Conservation (phyloP, 2,113 vertebrate genomes). For the Narcine bancroftii region DNA sequence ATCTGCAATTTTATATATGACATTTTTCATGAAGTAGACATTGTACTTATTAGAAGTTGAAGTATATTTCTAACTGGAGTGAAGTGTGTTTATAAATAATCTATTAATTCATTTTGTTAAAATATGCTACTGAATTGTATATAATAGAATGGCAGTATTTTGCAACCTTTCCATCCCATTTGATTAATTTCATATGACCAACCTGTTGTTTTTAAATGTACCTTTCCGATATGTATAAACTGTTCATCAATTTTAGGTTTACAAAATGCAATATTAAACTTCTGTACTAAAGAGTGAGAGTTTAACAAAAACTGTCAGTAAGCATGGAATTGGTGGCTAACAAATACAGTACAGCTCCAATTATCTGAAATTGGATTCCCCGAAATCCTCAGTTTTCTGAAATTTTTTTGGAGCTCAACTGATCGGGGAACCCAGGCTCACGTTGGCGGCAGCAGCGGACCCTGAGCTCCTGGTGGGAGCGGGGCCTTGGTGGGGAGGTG, state of each 20-base stretch:
- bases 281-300: background rate
- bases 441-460: no score
- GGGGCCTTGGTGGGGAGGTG: no score
- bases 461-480: no score
- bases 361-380: no score
- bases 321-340: background rate
- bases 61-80: background rate
- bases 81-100: background rate
- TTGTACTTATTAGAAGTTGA: background rate
- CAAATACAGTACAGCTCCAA: no score
- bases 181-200: slow-evolving; percentile 6
- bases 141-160: background rate
- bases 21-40: background rate
- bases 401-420: no score
- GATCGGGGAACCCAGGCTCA: no score
- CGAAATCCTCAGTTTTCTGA: no score
- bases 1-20: background rate
- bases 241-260: background rate
- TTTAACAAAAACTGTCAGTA: background rate
- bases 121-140: background rate
- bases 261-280: background rate
- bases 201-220: background rate
- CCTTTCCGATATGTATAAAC: background rate
- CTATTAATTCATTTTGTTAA: background rate
- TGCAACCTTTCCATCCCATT: background rate